Evolutionary conservation across 2,113 vertebrate species (phyloP).

Genomic region (Rhodinocichla rosea): DNA sequence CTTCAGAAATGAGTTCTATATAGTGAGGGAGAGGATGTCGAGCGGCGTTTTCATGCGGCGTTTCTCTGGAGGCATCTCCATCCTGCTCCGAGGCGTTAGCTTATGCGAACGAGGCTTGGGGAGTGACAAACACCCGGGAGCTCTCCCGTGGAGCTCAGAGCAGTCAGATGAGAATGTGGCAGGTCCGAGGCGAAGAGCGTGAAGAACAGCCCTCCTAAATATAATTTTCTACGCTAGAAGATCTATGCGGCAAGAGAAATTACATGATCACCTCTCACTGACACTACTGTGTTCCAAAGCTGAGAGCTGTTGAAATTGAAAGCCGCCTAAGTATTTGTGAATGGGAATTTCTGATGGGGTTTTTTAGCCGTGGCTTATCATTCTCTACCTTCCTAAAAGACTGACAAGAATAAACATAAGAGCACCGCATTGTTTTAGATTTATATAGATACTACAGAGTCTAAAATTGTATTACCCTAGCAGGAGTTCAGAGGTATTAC

Average conservation of each 20-base stretch:
- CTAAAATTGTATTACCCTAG: background rate
- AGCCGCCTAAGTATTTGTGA: background rate
- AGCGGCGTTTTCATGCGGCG: background rate
- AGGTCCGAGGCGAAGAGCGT: background rate
- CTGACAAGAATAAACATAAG: background rate
- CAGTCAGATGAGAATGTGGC: background rate
- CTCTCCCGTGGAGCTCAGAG: background rate
- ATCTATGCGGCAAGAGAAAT: background rate
- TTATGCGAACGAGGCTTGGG: background rate
- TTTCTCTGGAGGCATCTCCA: background rate
- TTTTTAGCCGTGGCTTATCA: background rate
- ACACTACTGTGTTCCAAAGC: background rate
- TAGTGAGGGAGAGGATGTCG: background rate
- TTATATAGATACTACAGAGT: background rate
- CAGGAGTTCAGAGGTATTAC: background rate
- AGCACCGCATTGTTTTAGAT: background rate
- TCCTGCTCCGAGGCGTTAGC: background rate
- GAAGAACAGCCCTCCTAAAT: background rate
- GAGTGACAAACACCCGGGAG: accelerated
- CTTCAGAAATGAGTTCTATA: background rate
- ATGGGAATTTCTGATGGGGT: background rate
- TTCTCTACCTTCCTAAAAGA: background rate
- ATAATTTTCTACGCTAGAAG: background rate
- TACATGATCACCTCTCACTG: background rate
- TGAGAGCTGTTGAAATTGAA: background rate